These are phyloP conservation scores for Drosophila nasuta DNA, from an alignment of 1,140 invertebrate species.

Conservation along the genomic window DNA sequence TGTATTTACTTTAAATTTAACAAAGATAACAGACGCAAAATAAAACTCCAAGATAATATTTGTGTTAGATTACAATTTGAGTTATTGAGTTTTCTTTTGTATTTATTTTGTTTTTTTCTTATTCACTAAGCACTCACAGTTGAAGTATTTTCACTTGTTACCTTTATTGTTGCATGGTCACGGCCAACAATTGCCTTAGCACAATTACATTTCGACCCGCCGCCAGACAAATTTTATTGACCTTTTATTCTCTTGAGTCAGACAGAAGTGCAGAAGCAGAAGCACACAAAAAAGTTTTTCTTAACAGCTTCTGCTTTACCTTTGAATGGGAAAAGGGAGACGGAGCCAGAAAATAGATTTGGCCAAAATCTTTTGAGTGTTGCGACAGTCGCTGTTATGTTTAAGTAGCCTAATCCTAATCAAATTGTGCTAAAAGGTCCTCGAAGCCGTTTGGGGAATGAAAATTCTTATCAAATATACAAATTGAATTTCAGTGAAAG, in stretches of 20 bases:
- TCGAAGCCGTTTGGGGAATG: not conserved
- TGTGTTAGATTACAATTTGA: constrained; percentile 2
- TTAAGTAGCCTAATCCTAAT: constrained; percentile 26
- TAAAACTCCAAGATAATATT: not conserved
- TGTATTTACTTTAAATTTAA: too few relatives aligned
- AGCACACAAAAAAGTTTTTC: not conserved
- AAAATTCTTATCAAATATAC: constrained; percentile 21
- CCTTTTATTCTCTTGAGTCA: constrained; percentile 14
- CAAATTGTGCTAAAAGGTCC: constrained; percentile 25
- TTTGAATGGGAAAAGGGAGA: not conserved
- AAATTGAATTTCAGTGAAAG: constrained; percentile 28
- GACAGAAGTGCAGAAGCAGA: not conserved
- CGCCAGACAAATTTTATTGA: constrained; percentile 26
- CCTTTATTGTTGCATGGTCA: constrained; percentile 9
- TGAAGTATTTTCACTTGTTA: constrained; percentile 1
- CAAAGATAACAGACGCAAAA: too few relatives aligned
- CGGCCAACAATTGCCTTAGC: constrained; percentile 6
- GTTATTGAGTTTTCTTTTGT: constrained; percentile 1
- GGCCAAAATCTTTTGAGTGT: constrained; percentile 22
- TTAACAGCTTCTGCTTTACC: not conserved
- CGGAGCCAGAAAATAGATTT: constrained; percentile 15
- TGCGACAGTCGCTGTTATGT: constrained; percentile 8
- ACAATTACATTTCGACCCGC: constrained; percentile 10
- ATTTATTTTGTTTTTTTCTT: not conserved
- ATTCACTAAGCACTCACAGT: not conserved